Base-by-base conservation (phyloP, 2,113 vertebrate genomes). In the Pteronura brasiliensis region DNA sequence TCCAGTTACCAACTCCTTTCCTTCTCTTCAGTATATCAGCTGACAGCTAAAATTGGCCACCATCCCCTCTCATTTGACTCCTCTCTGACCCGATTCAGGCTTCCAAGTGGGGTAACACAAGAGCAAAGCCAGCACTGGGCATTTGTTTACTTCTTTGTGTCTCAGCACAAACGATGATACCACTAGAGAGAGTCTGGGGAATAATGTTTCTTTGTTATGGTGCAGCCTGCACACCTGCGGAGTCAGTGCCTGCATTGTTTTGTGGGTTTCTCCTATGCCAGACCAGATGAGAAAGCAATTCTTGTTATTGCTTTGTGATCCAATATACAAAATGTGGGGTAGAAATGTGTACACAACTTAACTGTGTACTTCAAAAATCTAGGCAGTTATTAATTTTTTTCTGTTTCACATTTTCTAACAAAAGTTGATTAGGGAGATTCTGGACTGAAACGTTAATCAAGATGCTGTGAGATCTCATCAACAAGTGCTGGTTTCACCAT, bases 61-160 rank as follows among this genome's bases (percentile, higher is more conserved):
- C 71, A 3, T 47, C 6, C 90, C 49, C 85, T 61, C 90, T 95
- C 77, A 21, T n/a, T 15, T 91, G 92, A 81, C 90, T 97, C 42
- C 7, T 93, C 67, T 90, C 85, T 96, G 97, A 96, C 96, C 94
- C 85, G 92, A 25, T 96, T 96, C 92, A 87, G 67, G 47, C 67
- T 94, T 77, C 87, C 5, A 2, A 44, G 88, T 10, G 44, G 13
- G 84, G n/a, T 39, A 76, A 74, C 65, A 59, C 34, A 36, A 87
- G 87, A 89, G 83, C 86, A 47, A n/a, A 39, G 83, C 96, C 93
- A 85, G 90, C 92, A 55, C 6, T 95, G 11, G 49, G 44, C 57
- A 61, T 90, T 81, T 98, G 97, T 97, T 97, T 98, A 85, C 84
- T 67, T 97, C 97, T 98, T 90, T 97, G 95, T 98, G 85, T 82